Conservation (phyloP, 1,140 invertebrate genomes). For the Nixonia krombeini region DNA sequence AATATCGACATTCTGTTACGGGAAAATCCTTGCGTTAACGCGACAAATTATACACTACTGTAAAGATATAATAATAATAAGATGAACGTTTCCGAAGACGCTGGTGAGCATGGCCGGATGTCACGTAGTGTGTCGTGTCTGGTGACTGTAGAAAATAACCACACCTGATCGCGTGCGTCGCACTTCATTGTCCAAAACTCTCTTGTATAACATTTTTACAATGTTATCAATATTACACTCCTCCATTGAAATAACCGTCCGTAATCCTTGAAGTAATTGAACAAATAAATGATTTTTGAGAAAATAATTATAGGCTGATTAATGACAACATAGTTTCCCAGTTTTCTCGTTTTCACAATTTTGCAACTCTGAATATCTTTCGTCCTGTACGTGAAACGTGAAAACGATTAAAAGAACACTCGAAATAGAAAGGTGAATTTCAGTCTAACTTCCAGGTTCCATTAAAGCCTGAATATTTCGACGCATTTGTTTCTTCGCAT, state of each 20-base stretch:
- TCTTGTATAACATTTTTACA: conserved; percentile 45
- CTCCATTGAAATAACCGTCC: not conserved
- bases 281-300: no score
- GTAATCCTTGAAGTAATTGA: not conserved
- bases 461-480: no score
- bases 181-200: conserved; percentile 20
- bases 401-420: no score
- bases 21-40: not conserved
- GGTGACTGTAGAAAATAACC: conserved; percentile 33
- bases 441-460: no score
- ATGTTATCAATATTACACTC: conserved; percentile 51
- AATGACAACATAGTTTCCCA: no score
- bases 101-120: conserved; percentile 39
- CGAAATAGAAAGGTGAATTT: no score
- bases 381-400: no score
- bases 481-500: conserved; percentile 49
- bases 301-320: no score
- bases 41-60: not conserved
- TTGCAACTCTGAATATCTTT: no score
- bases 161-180: conserved; percentile 23
- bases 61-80: not conserved
- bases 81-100: not conserved
- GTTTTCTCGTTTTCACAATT: no score
- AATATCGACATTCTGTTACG: conserved; percentile 10
- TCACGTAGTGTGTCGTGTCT: conserved; percentile 47